A percentile compares a stretch with the other conserved stretches of the same genome.
phyloP scores from a whole-genome alignment of 2,113 vertebrate species.

The Gymnarchus niloticus region DNA sequence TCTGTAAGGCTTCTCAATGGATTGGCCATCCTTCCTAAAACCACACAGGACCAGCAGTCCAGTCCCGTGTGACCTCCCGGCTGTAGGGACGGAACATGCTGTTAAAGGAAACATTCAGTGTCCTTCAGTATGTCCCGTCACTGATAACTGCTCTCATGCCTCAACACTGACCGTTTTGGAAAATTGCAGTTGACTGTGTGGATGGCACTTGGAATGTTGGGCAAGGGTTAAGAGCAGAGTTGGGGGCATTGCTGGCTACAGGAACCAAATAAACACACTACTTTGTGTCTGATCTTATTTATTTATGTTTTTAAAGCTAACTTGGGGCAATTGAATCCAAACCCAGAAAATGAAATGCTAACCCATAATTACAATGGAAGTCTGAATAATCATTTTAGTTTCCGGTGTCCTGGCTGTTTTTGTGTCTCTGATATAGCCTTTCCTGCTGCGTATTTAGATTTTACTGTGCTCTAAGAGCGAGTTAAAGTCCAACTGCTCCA shows the following conservation, averaged over 20 bases:
- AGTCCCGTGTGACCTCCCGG: too few relatives aligned
- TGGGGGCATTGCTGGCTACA: background rate
- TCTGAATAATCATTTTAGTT: background rate
- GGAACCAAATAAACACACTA: slow-evolving; percentile 17
- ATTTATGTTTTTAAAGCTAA: background rate
- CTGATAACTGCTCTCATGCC: too few relatives aligned
- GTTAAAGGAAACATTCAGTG: too few relatives aligned
- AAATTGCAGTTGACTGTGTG: background rate
- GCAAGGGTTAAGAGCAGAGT: background rate
- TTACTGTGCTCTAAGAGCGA: background rate
- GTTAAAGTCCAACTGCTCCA: background rate
- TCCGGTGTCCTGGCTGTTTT: background rate
- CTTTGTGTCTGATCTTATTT: slow-evolving; percentile 1
- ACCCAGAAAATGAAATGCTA: background rate
- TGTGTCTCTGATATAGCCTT: background rate
- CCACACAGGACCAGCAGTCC: background rate
- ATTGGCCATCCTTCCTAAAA: background rate
- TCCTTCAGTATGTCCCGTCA: too few relatives aligned
- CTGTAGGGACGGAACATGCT: too few relatives aligned
- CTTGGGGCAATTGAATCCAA: background rate
- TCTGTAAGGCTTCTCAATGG: background rate
- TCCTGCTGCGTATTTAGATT: background rate
- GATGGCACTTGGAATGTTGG: background rate
- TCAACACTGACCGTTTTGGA: background rate
- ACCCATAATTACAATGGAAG: background rate